These are phyloP conservation scores for Piscicola geometra DNA, from an alignment of 2,888 invertebrate genomes.

Conservation along the genomic window DNA sequence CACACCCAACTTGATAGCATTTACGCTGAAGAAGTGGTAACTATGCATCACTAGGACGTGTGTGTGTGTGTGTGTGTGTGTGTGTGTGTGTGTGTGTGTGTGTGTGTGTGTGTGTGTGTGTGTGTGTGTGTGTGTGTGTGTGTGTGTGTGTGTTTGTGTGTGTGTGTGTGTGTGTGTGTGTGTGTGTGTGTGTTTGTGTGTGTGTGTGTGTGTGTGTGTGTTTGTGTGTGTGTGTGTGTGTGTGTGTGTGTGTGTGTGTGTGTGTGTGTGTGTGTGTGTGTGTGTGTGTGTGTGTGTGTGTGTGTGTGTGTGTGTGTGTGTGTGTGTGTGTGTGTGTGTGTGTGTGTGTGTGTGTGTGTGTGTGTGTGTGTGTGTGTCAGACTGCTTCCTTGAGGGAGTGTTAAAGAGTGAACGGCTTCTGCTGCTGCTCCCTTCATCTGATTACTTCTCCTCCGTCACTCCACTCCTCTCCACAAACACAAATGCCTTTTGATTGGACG, in stretches of 20 bases:
- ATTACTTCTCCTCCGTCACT: too few relatives aligned
- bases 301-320: constrained; percentile 32
- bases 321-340: constrained; percentile 36
- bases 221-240: constrained; percentile 13
- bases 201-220: too few relatives aligned
- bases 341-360: constrained; percentile 37
- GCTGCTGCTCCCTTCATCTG: too few relatives aligned
- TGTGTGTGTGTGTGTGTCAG: constrained; percentile 27
- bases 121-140: constrained; percentile 26
- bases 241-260: constrained; percentile 36
- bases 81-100: constrained; percentile 36
- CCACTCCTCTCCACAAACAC: not conserved
- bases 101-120: constrained; percentile 36
- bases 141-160: too few relatives aligned
- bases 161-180: too few relatives aligned
- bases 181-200: too few relatives aligned
- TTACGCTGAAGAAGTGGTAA: too few relatives aligned
- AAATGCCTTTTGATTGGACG: constrained; percentile 3
- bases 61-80: constrained; percentile 32
- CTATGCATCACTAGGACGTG: too few relatives aligned
- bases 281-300: constrained; percentile 35
- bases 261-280: constrained; percentile 36
- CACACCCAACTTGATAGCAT: too few relatives aligned
- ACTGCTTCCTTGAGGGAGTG: too few relatives aligned
- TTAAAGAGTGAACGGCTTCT: too few relatives aligned